phyloP scores from a whole-genome alignment of 2,888 invertebrate species.

The Drosophila anceps region DNA sequence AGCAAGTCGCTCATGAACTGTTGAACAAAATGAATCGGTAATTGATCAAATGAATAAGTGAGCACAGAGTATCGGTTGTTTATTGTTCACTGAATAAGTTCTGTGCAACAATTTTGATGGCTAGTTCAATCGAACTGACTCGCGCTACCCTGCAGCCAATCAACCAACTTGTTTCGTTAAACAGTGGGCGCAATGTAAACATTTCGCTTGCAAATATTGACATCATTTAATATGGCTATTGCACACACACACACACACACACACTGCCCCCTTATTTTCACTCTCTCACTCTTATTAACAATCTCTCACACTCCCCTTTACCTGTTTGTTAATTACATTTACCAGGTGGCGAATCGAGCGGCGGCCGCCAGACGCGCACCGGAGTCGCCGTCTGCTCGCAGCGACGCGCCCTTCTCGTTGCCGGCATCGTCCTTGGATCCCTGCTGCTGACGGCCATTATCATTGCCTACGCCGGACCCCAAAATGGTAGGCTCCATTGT shows the following conservation, averaged over 20 bases:
- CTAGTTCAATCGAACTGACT: conserved; percentile 15
- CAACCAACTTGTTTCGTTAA: conserved; percentile 8
- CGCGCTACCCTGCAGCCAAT: background rate
- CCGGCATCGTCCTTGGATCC: conserved; percentile 91
- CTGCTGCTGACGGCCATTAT: conserved; percentile 93
- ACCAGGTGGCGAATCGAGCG: conserved; percentile 85
- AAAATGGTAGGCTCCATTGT: conserved; percentile 88
- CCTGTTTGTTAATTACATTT: conserved; percentile 78
- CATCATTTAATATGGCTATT: conserved; percentile 34
- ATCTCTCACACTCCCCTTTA: conserved; percentile 8
- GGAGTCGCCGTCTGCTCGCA: conserved; percentile 95
- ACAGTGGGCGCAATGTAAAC: conserved; percentile 19
- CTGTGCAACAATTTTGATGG: background rate
- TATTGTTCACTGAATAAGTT: background rate
- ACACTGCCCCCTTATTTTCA: background rate
- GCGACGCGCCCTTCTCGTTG: conserved; percentile 92
- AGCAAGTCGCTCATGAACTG: no score
- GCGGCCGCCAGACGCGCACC: conserved; percentile 84
- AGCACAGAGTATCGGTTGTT: background rate
- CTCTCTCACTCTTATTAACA: background rate
- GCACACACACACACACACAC: background rate
- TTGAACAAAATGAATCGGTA: background rate
- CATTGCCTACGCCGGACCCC: conserved; percentile 95
- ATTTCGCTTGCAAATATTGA: conserved; percentile 40
- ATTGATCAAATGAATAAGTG: background rate